These are phyloP conservation scores for Urocolius indicus DNA, from an alignment of 2,113 vertebrate species.

Conservation along the genomic window DNA sequence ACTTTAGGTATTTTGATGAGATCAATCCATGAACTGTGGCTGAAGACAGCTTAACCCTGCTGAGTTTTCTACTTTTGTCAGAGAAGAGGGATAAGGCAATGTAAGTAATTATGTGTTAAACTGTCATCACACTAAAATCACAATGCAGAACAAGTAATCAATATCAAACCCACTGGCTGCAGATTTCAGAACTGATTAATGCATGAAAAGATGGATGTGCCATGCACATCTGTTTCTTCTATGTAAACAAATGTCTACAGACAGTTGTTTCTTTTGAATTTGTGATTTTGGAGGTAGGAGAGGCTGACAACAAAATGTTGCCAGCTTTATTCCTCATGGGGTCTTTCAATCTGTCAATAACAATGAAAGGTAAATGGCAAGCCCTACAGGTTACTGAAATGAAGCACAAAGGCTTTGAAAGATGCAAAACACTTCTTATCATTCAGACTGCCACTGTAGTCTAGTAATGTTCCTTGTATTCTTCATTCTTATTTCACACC, in stretches of 20 bases:
- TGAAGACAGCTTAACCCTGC: background rate
- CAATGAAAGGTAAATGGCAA: background rate
- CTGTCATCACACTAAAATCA: background rate
- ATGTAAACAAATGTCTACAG: background rate
- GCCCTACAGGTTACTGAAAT: background rate
- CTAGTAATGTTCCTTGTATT: background rate
- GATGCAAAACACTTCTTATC: background rate
- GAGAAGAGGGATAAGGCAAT: background rate
- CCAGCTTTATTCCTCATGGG: background rate
- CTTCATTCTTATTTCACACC: background rate
- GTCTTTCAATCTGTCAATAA: background rate
- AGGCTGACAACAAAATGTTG: background rate
- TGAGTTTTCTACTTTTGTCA: background rate
- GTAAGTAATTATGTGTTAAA: background rate
- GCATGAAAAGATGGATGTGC: background rate
- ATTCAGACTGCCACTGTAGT: background rate
- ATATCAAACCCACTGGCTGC: background rate
- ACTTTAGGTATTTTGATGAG: background rate
- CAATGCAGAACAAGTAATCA: background rate
- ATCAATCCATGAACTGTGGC: background rate
- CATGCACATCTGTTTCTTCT: background rate
- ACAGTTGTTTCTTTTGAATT: background rate
- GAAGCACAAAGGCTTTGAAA: background rate
- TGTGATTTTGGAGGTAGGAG: background rate
- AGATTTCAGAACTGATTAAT: background rate